Evolutionary conservation across 2,113 vertebrate genomes (phyloP).

Genomic region (Hyla sarda): DNA sequence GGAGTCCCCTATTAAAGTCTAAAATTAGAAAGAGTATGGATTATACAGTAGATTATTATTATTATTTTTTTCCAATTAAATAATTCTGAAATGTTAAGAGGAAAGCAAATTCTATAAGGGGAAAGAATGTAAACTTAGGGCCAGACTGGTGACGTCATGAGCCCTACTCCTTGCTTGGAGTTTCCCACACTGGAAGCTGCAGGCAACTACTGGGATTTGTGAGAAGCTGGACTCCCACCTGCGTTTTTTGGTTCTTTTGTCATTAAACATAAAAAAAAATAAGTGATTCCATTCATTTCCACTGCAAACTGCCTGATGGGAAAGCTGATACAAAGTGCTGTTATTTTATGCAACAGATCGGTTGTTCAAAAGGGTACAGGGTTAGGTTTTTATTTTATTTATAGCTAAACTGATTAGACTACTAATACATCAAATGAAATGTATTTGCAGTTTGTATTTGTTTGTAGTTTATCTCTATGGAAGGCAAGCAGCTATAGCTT

Average conservation of each 20-base stretch:
- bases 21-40: background rate
- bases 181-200: background rate
- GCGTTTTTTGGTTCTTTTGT: background rate
- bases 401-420: background rate
- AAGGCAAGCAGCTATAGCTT: background rate
- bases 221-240: background rate
- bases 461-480: background rate
- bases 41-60: no score
- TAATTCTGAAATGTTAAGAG: no score
- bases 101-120: background rate
- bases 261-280: background rate
- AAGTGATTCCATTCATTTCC: background rate
- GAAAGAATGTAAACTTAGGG: background rate
- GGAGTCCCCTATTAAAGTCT: background rate
- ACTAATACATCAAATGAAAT: no score
- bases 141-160: slow-evolving; percentile 32
- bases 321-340: background rate
- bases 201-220: background rate
- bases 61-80: no score
- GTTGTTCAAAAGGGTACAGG: background rate
- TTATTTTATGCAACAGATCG: background rate
- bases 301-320: background rate
- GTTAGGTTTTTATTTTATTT: background rate
- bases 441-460: no score
- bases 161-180: background rate